These are phyloP conservation scores for Deilephila porcellus DNA, from an alignment of 2,888 invertebrate genomes.

Conservation along the genomic window DNA sequence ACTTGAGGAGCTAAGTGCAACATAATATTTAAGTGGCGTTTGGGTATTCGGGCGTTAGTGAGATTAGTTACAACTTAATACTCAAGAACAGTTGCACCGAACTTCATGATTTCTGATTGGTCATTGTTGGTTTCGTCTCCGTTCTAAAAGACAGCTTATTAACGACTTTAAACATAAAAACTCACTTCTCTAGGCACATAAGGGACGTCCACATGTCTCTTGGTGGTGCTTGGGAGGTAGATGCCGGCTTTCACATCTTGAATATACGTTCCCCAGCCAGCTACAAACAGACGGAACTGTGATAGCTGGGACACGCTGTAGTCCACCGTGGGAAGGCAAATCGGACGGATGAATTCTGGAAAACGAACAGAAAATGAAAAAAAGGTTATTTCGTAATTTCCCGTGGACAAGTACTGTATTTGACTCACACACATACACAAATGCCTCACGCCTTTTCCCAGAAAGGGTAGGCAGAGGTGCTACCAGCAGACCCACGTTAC, in stretches of 20 bases:
- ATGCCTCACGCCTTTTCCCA: background rate
- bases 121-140: too few species aligned
- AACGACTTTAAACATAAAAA: background rate
- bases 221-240: constrained; percentile 48
- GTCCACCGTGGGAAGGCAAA: constrained; percentile 54
- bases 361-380: constrained; percentile 26
- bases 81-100: too few species aligned
- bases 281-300: constrained; percentile 44
- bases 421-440: background rate
- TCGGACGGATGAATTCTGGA: constrained; percentile 59
- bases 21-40: too few species aligned
- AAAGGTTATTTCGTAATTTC: background rate
- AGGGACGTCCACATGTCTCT: constrained; percentile 56
- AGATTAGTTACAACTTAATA: too few species aligned
- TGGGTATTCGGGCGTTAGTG: too few species aligned
- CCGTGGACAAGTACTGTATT: too few species aligned
- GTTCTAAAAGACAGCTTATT: too few species aligned
- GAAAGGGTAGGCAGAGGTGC: too few species aligned
- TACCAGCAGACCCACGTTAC: too few species aligned
- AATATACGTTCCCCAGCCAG: constrained; percentile 71
- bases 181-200: constrained; percentile 45
- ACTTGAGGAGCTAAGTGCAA: too few species aligned
- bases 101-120: too few species aligned
- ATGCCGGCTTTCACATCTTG: constrained; percentile 65
- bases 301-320: constrained; percentile 35